These are phyloP conservation scores for Cirrhinus molitorella DNA, from an alignment of 2,797 vertebrate species.

Conservation along the genomic window DNA sequence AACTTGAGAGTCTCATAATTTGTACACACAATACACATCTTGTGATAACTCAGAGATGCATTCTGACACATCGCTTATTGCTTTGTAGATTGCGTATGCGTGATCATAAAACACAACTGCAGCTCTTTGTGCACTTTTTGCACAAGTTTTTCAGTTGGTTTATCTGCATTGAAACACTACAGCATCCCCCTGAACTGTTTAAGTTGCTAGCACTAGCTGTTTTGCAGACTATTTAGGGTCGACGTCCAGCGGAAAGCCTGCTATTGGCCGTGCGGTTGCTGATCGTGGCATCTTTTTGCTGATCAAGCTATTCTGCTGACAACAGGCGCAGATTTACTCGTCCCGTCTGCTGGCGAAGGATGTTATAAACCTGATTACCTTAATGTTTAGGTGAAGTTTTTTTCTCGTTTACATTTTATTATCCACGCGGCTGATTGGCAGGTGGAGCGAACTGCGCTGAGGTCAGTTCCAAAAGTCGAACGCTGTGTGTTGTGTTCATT, in stretches of 20 bases:
- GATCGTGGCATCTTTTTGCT: constrained; percentile 53
- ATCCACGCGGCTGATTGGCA: not conserved
- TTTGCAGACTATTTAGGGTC: not conserved
- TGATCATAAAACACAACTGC: not conserved
- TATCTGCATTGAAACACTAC: not conserved
- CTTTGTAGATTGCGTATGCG: not conserved
- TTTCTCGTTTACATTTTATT: not conserved
- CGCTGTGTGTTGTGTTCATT: constrained; percentile 29
- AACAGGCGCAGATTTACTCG: constrained; percentile 25
- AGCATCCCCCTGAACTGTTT: not conserved
- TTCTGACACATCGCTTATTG: not conserved
- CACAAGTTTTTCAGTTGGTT: not conserved
- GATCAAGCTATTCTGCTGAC: constrained; percentile 50
- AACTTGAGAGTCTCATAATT: constrained; percentile 49
- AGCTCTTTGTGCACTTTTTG: constrained; percentile 9
- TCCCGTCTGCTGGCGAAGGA: constrained; percentile 8
- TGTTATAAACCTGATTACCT: constrained; percentile 16
- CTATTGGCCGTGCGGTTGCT: constrained; percentile 22
- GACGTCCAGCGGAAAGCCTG: constrained; percentile 17
- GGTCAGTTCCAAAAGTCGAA: constrained; percentile 42
- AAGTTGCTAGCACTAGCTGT: not conserved
- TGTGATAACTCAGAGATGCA: not conserved
- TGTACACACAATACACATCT: not conserved
- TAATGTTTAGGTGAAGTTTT: not conserved
- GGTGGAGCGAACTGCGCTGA: constrained; percentile 31